Evolutionary conservation across 1,140 invertebrate genomes (phyloP).

Genomic region (Microplitis mediator): DNA sequence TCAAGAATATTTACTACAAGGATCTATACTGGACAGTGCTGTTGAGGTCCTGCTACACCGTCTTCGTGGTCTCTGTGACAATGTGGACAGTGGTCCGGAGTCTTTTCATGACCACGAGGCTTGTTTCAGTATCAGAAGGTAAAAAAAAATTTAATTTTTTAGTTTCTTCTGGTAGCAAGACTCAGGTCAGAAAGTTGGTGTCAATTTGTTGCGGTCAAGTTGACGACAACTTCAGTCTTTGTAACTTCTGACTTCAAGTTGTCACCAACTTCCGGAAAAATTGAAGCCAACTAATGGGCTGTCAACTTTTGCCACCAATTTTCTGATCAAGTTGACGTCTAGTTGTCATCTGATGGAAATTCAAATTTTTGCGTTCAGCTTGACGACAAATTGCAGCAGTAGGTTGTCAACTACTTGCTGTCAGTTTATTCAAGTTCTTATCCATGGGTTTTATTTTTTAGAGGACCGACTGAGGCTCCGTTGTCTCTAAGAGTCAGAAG

Average conservation of each 20-base stretch:
- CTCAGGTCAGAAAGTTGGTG: too few relatives aligned
- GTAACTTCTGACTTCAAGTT: too few relatives aligned
- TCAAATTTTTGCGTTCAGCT: too few relatives aligned
- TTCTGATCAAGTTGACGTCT: too few relatives aligned
- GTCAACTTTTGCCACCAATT: too few relatives aligned
- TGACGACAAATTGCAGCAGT: too few relatives aligned
- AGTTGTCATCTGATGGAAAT: too few relatives aligned
- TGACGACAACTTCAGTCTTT: too few relatives aligned
- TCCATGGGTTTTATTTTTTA: conserved; percentile 43
- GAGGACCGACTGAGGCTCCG: conserved; percentile 64
- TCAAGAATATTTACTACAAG: conserved; percentile 89
- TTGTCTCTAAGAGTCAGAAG: conserved; percentile 76
- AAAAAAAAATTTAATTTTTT: conserved; percentile 5
- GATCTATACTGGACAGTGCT: conserved; percentile 88
- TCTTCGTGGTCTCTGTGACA: conserved; percentile 90
- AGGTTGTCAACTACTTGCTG: too few relatives aligned
- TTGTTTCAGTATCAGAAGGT: conserved; percentile 77
- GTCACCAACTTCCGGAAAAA: too few relatives aligned
- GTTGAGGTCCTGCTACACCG: conserved; percentile 91
- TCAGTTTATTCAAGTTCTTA: not conserved
- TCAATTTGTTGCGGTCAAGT: too few relatives aligned
- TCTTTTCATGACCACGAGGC: conserved; percentile 91
- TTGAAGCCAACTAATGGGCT: too few relatives aligned
- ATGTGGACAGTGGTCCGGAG: conserved; percentile 88
- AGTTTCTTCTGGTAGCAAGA: not conserved